Evolutionary conservation across 2,888 invertebrate genomes (phyloP), one percentile per base, ranked within the genome.

Genomic region (Phortica magna): DNA sequence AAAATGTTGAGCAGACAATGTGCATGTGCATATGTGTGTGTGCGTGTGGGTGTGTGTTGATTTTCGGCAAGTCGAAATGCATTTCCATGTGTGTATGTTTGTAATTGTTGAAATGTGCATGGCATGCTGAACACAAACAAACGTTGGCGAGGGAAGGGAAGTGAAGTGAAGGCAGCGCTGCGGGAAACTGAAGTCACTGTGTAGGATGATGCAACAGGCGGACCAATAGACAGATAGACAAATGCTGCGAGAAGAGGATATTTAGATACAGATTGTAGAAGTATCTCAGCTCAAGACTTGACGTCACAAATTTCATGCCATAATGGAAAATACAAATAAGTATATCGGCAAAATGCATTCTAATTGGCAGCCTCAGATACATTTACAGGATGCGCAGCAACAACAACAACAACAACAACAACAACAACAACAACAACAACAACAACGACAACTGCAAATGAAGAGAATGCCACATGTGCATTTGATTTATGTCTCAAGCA

Each of bases 341-440:
- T 53, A 43, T 10, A 39, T 5, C 43, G 14, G 67, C 31, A 67
- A 61, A 61, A n/a, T 12, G 14, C 31, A 39, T 31, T 42, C 59
- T 61, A 73, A 61, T 73, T 73, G 73, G 41, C 61, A 61, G 73
- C n/a, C 53, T 71, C 14, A 68, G 43, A 68, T 67, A 41, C 67
- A 42, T 61, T 17, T 19, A 61, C 17, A 61, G 61, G 61, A 61
- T 61, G 61, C 19, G 61, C 22, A 61, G 17, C 17, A 48, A 48
- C 55, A n/a, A 59, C 59, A n/a, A 59, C 12, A 55, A 55, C 14
- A 12, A 55, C 17, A 17, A 10, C 17, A 55, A 59, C 59, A n/a
- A 59, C 12, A 55, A 55, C 14, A 12, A 55, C 17, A 17, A 10
- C 22, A 61, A 7, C 17, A 48, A 48, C 55, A n/a, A 59, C 59